A percentile compares a stretch with the other conserved stretches of the same genome.
Evolutionary conservation across 1,140 invertebrate species (phyloP).

Genomic region (Frieseomelitta varia): DNA sequence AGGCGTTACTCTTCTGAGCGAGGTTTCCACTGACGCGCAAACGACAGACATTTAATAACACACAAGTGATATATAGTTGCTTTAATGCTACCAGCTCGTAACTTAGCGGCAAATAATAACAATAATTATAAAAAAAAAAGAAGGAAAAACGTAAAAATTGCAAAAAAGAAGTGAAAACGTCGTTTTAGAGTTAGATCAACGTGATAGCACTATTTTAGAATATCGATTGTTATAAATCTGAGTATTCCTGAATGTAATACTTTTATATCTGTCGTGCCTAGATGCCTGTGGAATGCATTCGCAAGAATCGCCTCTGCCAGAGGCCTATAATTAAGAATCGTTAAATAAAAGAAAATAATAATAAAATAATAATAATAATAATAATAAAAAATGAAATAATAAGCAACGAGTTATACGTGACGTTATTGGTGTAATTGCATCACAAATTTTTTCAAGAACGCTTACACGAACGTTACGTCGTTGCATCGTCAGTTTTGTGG

Average conservation of each 20-base stretch:
- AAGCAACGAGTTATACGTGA: constrained; percentile 68
- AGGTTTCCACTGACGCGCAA: constrained; percentile 60
- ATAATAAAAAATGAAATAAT: constrained; percentile 36
- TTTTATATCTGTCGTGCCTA: constrained; percentile 75
- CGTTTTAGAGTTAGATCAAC: constrained; percentile 67
- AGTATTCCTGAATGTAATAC: constrained; percentile 68
- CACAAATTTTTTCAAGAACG: constrained; percentile 61
- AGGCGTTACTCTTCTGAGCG: constrained; percentile 63
- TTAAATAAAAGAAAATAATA: constrained; percentile 47
- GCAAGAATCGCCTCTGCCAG: constrained; percentile 49
- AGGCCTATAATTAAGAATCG: constrained; percentile 52
- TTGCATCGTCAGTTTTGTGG: constrained; percentile 63
- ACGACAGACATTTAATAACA: constrained; percentile 62
- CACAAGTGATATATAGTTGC: constrained; percentile 60
- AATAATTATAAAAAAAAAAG: constrained; percentile 30
- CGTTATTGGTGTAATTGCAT: constrained; percentile 67
- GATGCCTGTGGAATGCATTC: constrained; percentile 70
- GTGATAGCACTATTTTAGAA: constrained; percentile 71
- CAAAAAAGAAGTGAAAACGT: constrained; percentile 38
- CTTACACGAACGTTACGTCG: constrained; percentile 67
- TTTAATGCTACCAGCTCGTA: constrained; percentile 65
- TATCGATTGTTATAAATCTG: constrained; percentile 64
- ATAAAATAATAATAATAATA: not conserved
- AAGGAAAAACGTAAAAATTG: constrained; percentile 53
- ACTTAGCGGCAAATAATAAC: constrained; percentile 49